Percentiles rank a stretch among this genome's conserved stretches.
Conservation (phyloP, 2,797 vertebrate species). For the Trichosurus vulpecula region DNA sequence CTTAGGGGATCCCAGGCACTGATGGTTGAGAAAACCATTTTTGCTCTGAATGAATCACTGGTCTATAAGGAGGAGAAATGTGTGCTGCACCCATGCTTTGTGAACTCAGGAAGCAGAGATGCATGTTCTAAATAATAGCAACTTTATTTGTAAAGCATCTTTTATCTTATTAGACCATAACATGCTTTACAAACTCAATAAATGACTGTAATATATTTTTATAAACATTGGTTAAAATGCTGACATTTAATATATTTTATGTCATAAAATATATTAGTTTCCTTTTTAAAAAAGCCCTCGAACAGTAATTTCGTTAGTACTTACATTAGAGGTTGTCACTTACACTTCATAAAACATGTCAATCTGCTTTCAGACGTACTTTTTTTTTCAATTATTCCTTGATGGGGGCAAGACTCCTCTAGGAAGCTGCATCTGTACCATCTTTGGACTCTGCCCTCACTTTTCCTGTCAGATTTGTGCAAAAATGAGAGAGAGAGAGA, state of each 20-base stretch:
- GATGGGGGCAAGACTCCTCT: neutral
- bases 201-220: constrained; percentile 69
- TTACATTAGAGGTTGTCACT: constrained; percentile 66
- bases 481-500: neutral
- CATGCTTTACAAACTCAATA: constrained; percentile 68
- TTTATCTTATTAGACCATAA: constrained; percentile 69
- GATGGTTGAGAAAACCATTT: constrained; percentile 13
- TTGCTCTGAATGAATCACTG: constrained; percentile 16
- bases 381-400: neutral
- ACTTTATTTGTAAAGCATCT: constrained; percentile 63
- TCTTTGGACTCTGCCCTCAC: neutral
- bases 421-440: neutral
- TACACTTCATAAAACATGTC: constrained; percentile 67
- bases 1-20: neutral
- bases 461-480: neutral
- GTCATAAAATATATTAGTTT: constrained; percentile 70
- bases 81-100: neutral
- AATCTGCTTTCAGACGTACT: constrained; percentile 48
- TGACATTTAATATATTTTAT: constrained; percentile 73
- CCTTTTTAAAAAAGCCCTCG: constrained; percentile 49
- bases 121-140: constrained; percentile 53
- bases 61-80: constrained; percentile 15
- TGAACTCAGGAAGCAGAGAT: constrained; percentile 13
- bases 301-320: constrained; percentile 61
- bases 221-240: constrained; percentile 74